Evolutionary conservation across 1,140 invertebrate genomes (phyloP), one percentile per base, ranked within the genome.

Genomic region (Megathymus violae): DNA sequence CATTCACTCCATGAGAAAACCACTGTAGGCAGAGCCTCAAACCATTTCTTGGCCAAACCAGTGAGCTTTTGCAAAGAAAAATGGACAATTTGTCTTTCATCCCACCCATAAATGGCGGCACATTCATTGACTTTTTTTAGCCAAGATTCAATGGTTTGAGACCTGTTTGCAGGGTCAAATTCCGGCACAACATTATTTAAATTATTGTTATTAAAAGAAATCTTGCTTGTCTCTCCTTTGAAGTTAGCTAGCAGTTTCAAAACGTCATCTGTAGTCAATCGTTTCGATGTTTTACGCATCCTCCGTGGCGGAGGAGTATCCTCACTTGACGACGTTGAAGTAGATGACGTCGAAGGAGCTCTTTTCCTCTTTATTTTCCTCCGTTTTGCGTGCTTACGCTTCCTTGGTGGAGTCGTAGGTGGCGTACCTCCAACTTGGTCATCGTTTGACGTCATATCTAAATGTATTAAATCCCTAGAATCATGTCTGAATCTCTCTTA

Each of bases 331-430:
- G 34, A 40, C 10, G 34, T 25, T 40, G 51, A 56, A n/a, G 38
- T 56, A 50, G 19, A 34, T 17, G 48, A 51, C 48, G 38, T 59
- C 40, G 38, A 44, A 31, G 41, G 11, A 27, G 54, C 38, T 44
- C 54, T 59, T 46, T 59, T 59, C 54, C 54, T 59, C 54, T 44
- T 59, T 50, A 40, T 16, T 50, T 41, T 48, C 36, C 36, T 48
- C 46, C 46, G 17, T 41, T 41, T 60, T 38, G 27, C 46, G 34
- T 41, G 34, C 17, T 41, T 48, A 50, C 59, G 34, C 15, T 41
- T 61, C 46, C 46, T 61, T 61, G 59, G 59, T 50, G 59, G 59
- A 50, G 36, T 50, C 19, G 59, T 31, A 40, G 59, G 59, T 50
- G 46, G 59, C 7, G 46, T 61, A 50, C 59, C 46, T 43, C 46